phyloP scores from a whole-genome alignment of 2,113 vertebrate species.

The Columba livia region DNA sequence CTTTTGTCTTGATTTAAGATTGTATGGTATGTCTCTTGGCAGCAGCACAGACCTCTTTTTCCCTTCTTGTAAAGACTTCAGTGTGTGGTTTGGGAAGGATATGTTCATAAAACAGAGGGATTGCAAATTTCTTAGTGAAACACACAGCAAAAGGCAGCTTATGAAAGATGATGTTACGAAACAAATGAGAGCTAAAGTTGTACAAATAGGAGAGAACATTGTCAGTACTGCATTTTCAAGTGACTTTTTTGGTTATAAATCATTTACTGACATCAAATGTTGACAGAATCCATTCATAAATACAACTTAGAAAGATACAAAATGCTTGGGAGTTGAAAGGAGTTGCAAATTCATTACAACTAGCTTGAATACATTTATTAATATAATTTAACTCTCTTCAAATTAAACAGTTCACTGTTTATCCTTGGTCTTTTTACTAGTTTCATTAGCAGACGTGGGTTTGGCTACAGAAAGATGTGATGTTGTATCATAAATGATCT shows the following conservation, averaged over 20 bases:
- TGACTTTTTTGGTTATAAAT: neutral
- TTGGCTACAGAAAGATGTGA: neutral
- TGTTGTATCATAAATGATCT: neutral
- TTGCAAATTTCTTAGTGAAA: neutral
- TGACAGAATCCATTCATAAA: neutral
- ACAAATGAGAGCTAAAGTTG: neutral
- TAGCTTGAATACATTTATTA: neutral
- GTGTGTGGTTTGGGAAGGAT: neutral
- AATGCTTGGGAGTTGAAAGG: neutral
- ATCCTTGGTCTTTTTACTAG: neutral
- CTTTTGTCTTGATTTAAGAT: neutral
- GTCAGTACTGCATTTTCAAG: neutral
- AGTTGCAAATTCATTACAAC: neutral
- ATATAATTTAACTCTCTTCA: neutral
- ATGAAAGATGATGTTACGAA: neutral
- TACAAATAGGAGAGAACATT: neutral
- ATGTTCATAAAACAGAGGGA: neutral
- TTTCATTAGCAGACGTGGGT: neutral
- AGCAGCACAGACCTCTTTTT: neutral
- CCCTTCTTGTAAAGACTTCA: neutral
- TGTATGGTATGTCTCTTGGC: neutral
- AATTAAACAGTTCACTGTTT: neutral
- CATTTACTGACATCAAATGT: neutral
- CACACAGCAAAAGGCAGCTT: neutral
- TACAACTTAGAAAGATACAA: neutral